Conservation (phyloP, 2,113 vertebrate species). For the Peucedramus taeniatus region DNA sequence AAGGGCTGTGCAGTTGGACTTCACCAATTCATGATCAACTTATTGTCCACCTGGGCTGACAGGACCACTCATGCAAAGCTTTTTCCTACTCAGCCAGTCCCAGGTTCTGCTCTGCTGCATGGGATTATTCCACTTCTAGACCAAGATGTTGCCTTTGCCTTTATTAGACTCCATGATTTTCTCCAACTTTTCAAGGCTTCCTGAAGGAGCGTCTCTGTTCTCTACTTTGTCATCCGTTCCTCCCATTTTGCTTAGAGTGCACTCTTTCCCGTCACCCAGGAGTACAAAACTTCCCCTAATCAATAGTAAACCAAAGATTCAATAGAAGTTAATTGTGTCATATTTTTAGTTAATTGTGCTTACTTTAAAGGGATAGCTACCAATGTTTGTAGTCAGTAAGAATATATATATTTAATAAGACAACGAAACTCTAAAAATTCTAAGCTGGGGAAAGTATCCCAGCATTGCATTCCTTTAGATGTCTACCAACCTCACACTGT, state of each 20-base stretch:
- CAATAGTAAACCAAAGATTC: neutral
- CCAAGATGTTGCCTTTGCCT: neutral
- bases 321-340: neutral
- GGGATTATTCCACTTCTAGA: neutral
- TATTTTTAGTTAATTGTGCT: too few relatives aligned
- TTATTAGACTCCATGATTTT: neutral
- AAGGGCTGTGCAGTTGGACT: neutral
- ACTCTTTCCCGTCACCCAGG: neutral
- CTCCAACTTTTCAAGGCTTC: neutral
- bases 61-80: neutral
- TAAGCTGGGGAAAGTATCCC: neutral
- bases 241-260: neutral
- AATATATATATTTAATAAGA: neutral
- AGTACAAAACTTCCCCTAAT: neutral
- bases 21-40: neutral
- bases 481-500: neutral
- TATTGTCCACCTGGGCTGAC: neutral
- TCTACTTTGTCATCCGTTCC: neutral
- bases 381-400: neutral
- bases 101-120: neutral
- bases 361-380: neutral
- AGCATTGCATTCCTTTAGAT: neutral
- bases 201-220: neutral
- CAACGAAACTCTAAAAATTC: neutral
- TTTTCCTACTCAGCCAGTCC: neutral